Evolutionary conservation across 2,888 invertebrate genomes (phyloP).

Genomic region (Carpatolechia fugitivella): DNA sequence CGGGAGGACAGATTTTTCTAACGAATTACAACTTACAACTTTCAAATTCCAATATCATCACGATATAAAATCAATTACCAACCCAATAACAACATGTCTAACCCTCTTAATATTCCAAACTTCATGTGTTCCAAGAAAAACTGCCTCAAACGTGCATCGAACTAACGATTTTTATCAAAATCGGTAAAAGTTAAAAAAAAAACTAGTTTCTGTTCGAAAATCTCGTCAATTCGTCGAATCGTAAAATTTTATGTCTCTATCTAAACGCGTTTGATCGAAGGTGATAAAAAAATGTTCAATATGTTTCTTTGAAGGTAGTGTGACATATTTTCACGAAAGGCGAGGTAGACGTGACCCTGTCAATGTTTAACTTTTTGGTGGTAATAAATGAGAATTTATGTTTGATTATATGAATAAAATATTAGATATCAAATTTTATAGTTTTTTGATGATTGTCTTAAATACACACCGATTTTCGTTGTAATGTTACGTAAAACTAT

Average conservation of each 20-base stretch:
- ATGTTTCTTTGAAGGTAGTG: constrained; percentile 22
- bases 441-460: not conserved
- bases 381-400: constrained; percentile 11
- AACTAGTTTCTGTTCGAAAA: constrained; percentile 40
- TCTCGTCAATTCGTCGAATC: constrained; percentile 47
- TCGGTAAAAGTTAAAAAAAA: constrained; percentile 24
- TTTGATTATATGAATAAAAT: not conserved
- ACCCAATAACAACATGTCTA: constrained; percentile 40
- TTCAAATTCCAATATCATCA: not conserved
- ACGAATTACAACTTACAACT: no score
- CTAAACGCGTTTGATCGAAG: constrained; percentile 38
- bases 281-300: constrained; percentile 41
- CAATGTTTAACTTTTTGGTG: not conserved
- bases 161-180: constrained; percentile 49
- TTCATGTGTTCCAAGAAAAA: constrained; percentile 34
- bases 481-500: no score
- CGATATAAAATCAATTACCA: constrained; percentile 37
- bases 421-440: constrained; percentile 3
- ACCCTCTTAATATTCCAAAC: constrained; percentile 40
- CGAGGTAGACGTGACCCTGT: constrained; percentile 5
- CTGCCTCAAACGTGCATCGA: constrained; percentile 39
- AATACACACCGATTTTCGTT: no score
- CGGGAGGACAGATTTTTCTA: no score
- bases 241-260: constrained; percentile 59
- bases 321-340: constrained; percentile 30